Evolutionary conservation across 2,797 vertebrate species (phyloP).

Genomic region (Protonibea diacanthus): DNA sequence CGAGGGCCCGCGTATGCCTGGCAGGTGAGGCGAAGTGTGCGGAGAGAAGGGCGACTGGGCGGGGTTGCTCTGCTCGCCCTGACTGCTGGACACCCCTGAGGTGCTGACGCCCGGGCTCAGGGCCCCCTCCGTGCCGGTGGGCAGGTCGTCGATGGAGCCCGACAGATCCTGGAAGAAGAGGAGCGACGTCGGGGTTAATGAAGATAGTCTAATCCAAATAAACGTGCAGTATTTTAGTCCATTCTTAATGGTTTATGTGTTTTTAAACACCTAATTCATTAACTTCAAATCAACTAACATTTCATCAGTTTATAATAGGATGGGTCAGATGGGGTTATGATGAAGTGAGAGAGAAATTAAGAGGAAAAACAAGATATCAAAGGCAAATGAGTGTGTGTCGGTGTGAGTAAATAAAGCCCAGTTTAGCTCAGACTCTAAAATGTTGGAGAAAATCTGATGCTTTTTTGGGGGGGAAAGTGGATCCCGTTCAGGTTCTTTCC

Average conservation of each 20-base stretch:
- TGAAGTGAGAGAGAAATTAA: constrained; percentile 2
- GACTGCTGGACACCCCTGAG: constrained; percentile 98
- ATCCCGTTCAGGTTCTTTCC: neutral
- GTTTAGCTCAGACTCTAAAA: constrained; percentile 7
- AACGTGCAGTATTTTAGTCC: too few species aligned
- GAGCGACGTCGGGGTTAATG: neutral
- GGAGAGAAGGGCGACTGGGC: constrained; percentile 99
- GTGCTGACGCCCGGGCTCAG: constrained; percentile 98
- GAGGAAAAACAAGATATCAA: constrained; percentile 18
- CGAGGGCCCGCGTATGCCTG: constrained; percentile 95
- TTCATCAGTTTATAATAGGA: neutral
- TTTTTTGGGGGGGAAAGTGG: neutral
- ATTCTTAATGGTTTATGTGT: neutral
- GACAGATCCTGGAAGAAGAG: constrained; percentile 91
- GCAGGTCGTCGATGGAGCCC: constrained; percentile 98
- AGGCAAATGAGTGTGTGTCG: neutral
- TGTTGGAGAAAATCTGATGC: neutral
- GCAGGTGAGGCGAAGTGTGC: constrained; percentile 97
- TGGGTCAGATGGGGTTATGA: constrained; percentile 7
- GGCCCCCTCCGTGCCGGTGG: constrained; percentile 96
- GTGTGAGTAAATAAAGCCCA: constrained; percentile 23
- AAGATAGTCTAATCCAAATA: too few species aligned
- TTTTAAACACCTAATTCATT: neutral
- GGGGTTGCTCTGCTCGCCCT: constrained; percentile 99
- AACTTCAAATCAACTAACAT: constrained; percentile 3